Conservation (phyloP, 35 echinoderm and acorn worm genomes). For the Hemicentrotus pulcherrimus region DNA sequence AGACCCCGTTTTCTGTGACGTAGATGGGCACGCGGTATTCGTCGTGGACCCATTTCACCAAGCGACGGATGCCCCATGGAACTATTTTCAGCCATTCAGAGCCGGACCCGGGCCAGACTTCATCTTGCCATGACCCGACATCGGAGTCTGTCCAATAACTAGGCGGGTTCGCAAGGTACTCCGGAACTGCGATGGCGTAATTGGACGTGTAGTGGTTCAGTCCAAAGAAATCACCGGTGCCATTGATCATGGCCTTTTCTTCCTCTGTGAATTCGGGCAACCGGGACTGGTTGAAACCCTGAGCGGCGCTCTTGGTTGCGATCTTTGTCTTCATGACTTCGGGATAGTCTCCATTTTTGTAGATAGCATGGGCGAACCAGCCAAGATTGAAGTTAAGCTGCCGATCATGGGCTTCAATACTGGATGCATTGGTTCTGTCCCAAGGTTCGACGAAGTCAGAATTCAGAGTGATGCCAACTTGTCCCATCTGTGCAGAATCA, state of each 20-base stretch:
- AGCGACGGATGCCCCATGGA: constrained; percentile 80
- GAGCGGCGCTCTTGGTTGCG: constrained; percentile 55
- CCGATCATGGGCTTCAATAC: constrained; percentile 68
- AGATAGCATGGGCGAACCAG: constrained; percentile 88
- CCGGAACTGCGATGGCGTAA: neutral
- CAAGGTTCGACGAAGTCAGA: constrained; percentile 66
- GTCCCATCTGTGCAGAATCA: constrained; percentile 51
- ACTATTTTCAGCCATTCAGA: constrained; percentile 78
- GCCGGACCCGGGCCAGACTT: constrained; percentile 69
- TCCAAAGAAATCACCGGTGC: constrained; percentile 70
- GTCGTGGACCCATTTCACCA: constrained; percentile 69
- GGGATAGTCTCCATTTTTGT: constrained; percentile 85
- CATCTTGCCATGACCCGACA: constrained; percentile 52
- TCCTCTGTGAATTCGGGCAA: constrained; percentile 80
- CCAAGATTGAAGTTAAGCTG: constrained; percentile 72
- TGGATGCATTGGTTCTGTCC: constrained; percentile 39
- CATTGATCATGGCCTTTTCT: constrained; percentile 60
- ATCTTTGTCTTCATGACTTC: constrained; percentile 86
- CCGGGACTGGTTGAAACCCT: constrained; percentile 63
- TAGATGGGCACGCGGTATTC: constrained; percentile 82
- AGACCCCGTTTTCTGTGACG: constrained; percentile 87
- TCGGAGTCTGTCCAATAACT: constrained; percentile 72
- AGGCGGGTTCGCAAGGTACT: constrained; percentile 34
- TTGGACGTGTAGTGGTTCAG: constrained; percentile 51
- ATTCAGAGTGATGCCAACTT: constrained; percentile 82